A percentile compares a stretch with the other conserved stretches of the same genome.
Evolutionary conservation across 2,888 invertebrate species (phyloP).

Genomic region (Tetramorium bicarinatum): DNA sequence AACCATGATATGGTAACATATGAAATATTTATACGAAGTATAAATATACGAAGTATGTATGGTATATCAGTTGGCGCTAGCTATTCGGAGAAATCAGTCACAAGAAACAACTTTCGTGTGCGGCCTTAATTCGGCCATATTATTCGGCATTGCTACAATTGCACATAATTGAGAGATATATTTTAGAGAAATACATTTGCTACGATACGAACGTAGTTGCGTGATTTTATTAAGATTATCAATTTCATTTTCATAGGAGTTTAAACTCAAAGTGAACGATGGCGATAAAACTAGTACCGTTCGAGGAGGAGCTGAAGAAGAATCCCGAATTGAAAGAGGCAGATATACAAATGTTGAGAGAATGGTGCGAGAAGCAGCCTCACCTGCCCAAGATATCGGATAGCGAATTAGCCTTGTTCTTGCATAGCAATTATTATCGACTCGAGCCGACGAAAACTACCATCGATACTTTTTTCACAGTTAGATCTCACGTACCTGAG

Average conservation of each 20-base stretch:
- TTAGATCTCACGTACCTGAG: constrained; percentile 89
- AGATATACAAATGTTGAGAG: constrained; percentile 88
- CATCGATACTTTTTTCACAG: constrained; percentile 90
- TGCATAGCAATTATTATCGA: constrained; percentile 91
- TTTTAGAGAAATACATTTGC: neutral
- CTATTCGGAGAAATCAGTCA: too few species aligned
- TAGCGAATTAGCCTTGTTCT: constrained; percentile 89
- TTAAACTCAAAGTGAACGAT: constrained; percentile 36
- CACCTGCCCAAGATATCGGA: constrained; percentile 89
- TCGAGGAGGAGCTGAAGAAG: constrained; percentile 89
- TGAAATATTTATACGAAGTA: too few species aligned
- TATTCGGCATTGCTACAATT: too few species aligned
- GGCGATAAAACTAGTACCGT: constrained; percentile 70
- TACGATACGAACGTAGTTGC: neutral
- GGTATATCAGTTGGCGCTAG: too few species aligned
- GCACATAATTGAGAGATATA: neutral
- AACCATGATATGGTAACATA: too few species aligned
- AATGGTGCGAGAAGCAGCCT: constrained; percentile 91
- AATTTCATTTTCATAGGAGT: neutral
- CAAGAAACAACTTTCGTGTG: too few species aligned
- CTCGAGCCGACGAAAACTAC: constrained; percentile 91
- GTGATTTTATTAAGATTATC: neutral
- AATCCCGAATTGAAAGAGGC: constrained; percentile 89
- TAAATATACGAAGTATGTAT: too few species aligned
- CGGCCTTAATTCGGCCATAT: too few species aligned